These are phyloP conservation scores for Choristoneura rosaceana DNA, from an alignment of 2,888 invertebrate species.

Conservation along the genomic window DNA sequence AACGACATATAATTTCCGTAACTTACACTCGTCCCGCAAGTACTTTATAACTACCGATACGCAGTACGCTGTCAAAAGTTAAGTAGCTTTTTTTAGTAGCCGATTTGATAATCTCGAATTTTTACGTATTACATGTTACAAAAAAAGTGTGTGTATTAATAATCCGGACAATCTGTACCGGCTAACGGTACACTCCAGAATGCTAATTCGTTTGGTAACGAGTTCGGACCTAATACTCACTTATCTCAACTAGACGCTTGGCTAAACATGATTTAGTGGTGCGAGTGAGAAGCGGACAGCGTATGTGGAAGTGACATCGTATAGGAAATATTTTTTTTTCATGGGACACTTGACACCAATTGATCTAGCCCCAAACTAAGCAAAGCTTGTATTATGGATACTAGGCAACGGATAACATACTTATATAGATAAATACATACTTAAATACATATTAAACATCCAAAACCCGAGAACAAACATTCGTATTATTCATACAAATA, in stretches of 20 bases:
- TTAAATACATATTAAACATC: too few species aligned
- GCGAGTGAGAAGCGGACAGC: slow-evolving; percentile 48
- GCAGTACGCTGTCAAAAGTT: not conserved
- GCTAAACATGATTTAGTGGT: slow-evolving; percentile 57
- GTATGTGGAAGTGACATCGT: not conserved
- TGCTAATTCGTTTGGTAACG: slow-evolving; percentile 63
- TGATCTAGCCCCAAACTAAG: too few species aligned
- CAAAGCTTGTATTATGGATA: too few species aligned
- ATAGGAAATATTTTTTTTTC: too few species aligned
- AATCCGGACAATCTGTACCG: slow-evolving; percentile 52
- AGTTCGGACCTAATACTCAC: slow-evolving; percentile 61
- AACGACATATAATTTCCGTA: too few species aligned
- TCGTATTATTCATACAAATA: too few species aligned
- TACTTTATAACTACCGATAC: too few species aligned
- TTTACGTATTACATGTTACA: slow-evolving; percentile 24
- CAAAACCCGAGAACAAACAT: too few species aligned
- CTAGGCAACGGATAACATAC: too few species aligned
- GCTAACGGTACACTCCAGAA: slow-evolving; percentile 62
- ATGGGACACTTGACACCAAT: too few species aligned
- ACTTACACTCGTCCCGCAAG: too few species aligned
- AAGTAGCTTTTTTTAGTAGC: not conserved
- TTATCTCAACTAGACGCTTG: slow-evolving; percentile 60
- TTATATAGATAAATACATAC: too few species aligned
- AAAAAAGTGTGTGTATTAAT: slow-evolving; percentile 38
- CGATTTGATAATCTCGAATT: not conserved